Percentiles rank a stretch among this genome's conserved stretches.
These are phyloP conservation scores for Parochlus steinenii DNA, from an alignment of 2,888 invertebrate species.

Conservation along the genomic window DNA sequence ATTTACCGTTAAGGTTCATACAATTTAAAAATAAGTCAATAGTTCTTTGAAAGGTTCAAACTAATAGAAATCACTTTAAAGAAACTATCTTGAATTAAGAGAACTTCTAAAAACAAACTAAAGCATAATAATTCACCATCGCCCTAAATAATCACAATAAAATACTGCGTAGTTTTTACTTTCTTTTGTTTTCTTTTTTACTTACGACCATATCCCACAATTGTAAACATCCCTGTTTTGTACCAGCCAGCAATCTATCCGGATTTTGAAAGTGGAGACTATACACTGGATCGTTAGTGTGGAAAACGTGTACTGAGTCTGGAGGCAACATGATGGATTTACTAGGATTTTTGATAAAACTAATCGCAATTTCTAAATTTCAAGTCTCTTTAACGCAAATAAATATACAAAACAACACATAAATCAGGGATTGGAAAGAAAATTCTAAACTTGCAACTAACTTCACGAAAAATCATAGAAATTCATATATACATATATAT, in stretches of 20 bases:
- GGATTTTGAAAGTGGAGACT: constrained; percentile 52
- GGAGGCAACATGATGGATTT: constrained; percentile 7
- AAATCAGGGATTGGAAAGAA: too few relatives aligned
- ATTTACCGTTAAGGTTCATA: background rate
- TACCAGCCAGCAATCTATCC: constrained; percentile 53
- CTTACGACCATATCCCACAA: constrained; percentile 8
- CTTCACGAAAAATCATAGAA: too few relatives aligned
- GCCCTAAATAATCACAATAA: too few relatives aligned
- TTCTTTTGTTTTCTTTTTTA: too few relatives aligned
- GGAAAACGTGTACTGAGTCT: constrained; percentile 1
- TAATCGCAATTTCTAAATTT: too few relatives aligned
- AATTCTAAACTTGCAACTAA: too few relatives aligned
- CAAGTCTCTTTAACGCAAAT: too few relatives aligned
- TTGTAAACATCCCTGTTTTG: constrained; percentile 39
- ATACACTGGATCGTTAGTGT: constrained; percentile 39
- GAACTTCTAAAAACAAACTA: background rate
- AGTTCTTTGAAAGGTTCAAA: background rate
- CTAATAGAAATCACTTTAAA: background rate
- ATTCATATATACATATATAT: too few relatives aligned
- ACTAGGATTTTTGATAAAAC: too few relatives aligned
- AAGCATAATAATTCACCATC: background rate
- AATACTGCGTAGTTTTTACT: too few relatives aligned
- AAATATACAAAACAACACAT: too few relatives aligned
- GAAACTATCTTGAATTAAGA: background rate
- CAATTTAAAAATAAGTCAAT: background rate